phyloP scores from a whole-genome alignment of 2,113 vertebrate species.

The Halcyon senegalensis region DNA sequence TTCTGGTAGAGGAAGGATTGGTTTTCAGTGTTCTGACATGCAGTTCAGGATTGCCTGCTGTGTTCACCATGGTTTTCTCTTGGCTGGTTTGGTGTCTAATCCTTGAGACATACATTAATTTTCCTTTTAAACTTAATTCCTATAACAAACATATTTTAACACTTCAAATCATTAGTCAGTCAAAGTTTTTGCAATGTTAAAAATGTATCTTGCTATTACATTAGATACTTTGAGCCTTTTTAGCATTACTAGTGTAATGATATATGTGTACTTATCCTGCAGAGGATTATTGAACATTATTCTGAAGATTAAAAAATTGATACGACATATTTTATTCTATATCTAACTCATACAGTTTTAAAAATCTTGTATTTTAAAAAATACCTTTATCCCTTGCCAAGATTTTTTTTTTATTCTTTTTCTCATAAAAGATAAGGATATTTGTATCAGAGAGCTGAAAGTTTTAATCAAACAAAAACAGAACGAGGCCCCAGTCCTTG shows the following conservation, averaged over 20 bases:
- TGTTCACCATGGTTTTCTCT: background rate
- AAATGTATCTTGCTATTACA: background rate
- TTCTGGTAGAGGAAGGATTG: background rate
- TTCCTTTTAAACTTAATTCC: background rate
- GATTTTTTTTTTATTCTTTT: background rate
- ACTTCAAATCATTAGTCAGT: background rate
- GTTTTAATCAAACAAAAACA: background rate
- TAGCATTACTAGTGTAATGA: background rate
- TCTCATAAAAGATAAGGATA: background rate
- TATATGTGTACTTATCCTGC: background rate
- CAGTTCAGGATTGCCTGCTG: background rate
- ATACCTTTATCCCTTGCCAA: background rate
- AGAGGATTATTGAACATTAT: background rate
- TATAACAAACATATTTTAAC: background rate
- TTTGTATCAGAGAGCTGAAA: background rate
- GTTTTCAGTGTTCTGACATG: background rate
- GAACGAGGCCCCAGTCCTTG: background rate
- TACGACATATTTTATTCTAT: background rate
- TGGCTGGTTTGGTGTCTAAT: background rate
- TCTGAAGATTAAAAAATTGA: background rate
- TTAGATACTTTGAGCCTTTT: background rate
- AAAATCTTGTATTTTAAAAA: background rate
- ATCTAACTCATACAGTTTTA: background rate
- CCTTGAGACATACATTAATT: background rate
- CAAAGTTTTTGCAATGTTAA: background rate